These are phyloP conservation scores for Microchirus variegatus DNA, from an alignment of 2,797 vertebrate genomes.

Conservation along the genomic window DNA sequence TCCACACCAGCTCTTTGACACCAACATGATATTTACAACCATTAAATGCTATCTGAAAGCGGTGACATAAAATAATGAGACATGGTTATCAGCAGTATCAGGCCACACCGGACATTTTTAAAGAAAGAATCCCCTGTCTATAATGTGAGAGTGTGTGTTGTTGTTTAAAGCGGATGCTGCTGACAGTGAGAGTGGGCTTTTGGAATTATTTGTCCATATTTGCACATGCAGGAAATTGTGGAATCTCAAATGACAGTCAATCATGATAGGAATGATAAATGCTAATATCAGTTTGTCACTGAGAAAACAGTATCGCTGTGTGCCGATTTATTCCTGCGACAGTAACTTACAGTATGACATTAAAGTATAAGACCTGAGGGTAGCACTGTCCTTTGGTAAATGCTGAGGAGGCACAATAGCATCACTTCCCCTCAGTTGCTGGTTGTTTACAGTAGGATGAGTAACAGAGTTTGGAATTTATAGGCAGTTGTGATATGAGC, in stretches of 20 bases:
- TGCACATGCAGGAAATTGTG: background rate
- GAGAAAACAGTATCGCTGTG: constrained; percentile 3
- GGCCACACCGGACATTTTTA: constrained; percentile 15
- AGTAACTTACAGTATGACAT: constrained; percentile 67
- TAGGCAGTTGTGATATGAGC: constrained; percentile 70
- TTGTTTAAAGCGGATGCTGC: no score
- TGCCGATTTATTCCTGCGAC: constrained; percentile 24
- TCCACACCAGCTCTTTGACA: constrained; percentile 24
- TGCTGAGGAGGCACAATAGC: constrained; percentile 69
- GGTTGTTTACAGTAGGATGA: constrained; percentile 71
- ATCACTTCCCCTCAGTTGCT: constrained; percentile 39
- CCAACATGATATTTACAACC: constrained; percentile 60
- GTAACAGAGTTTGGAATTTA: constrained; percentile 70
- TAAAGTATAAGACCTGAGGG: constrained; percentile 70
- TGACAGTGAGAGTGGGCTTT: background rate
- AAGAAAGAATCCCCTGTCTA: constrained; percentile 32
- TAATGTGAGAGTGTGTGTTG: background rate
- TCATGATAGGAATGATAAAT: constrained; percentile 12
- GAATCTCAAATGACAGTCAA: background rate
- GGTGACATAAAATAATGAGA: constrained; percentile 49
- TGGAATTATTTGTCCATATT: background rate
- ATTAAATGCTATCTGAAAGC: constrained; percentile 65
- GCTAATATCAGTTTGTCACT: constrained; percentile 21
- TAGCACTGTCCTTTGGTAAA: constrained; percentile 72
- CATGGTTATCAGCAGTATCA: constrained; percentile 42